Conservation (phyloP, 1,140 invertebrate genomes). For the Papilio aristodemus region DNA sequence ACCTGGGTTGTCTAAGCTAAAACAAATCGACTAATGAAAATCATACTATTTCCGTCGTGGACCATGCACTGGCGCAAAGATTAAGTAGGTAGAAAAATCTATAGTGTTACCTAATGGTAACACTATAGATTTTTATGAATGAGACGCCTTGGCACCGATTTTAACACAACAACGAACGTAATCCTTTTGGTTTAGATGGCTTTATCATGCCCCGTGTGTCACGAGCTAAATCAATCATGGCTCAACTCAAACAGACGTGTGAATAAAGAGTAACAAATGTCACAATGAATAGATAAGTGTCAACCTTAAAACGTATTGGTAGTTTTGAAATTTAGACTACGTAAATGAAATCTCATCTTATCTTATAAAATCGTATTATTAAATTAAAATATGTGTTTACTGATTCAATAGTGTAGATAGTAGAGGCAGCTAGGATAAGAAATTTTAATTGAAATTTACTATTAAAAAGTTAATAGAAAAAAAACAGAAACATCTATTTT, state of each 20-base stretch:
- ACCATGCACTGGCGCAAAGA: too few species aligned
- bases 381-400: background rate
- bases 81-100: background rate
- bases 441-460: background rate
- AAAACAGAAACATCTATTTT: background rate
- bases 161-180: constrained; percentile 32
- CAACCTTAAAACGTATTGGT: background rate
- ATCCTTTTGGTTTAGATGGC: constrained; percentile 35
- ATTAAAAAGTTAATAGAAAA: background rate
- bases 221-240: constrained; percentile 25
- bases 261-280: constrained; percentile 9
- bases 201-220: constrained; percentile 28
- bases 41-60: too few species aligned
- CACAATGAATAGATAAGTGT: background rate
- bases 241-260: background rate
- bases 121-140: constrained; percentile 8
- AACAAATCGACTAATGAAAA: too few species aligned
- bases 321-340: background rate
- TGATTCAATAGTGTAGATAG: background rate
- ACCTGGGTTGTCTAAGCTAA: too few species aligned
- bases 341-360: background rate
- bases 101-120: background rate
- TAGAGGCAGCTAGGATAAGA: background rate
- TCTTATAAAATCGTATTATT: background rate
- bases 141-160: constrained; percentile 36